Evolutionary conservation across 2,113 vertebrate species (phyloP).

Genomic region (Orthonyx spaldingii): DNA sequence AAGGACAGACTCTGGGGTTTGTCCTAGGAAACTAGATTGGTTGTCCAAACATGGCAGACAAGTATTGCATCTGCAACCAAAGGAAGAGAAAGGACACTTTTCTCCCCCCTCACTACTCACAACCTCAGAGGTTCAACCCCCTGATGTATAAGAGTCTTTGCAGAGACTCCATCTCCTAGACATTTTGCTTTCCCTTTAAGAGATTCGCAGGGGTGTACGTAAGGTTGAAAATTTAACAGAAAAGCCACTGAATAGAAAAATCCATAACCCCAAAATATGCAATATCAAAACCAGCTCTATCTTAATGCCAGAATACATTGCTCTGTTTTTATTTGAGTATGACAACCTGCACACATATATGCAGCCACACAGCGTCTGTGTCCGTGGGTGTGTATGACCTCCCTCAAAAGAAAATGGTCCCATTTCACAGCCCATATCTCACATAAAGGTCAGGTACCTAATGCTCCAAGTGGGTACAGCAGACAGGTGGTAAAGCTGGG

Average conservation of each 20-base stretch:
- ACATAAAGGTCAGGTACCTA: background rate
- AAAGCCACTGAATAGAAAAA: background rate
- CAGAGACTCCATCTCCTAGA: background rate
- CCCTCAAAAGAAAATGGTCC: background rate
- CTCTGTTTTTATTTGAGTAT: background rate
- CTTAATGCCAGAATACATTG: background rate
- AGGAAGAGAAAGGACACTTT: background rate
- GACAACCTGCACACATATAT: background rate
- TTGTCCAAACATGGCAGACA: background rate
- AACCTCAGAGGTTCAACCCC: background rate
- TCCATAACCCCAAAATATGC: background rate
- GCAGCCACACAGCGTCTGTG: fast-evolving
- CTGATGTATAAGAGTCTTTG: background rate
- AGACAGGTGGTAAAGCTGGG: background rate
- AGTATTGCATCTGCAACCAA: background rate
- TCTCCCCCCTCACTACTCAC: background rate
- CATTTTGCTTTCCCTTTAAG: fast-evolving
- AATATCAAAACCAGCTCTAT: background rate
- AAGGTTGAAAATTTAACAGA: background rate
- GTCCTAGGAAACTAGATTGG: background rate
- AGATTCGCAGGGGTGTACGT: background rate
- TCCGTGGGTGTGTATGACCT: fast-evolving
- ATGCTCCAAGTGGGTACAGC: background rate
- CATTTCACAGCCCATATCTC: background rate
- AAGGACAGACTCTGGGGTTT: background rate